Evolutionary conservation across 1,140 invertebrate species (phyloP), one percentile per base, ranked within the genome.

Genomic region (Drosophila leontia): DNA sequence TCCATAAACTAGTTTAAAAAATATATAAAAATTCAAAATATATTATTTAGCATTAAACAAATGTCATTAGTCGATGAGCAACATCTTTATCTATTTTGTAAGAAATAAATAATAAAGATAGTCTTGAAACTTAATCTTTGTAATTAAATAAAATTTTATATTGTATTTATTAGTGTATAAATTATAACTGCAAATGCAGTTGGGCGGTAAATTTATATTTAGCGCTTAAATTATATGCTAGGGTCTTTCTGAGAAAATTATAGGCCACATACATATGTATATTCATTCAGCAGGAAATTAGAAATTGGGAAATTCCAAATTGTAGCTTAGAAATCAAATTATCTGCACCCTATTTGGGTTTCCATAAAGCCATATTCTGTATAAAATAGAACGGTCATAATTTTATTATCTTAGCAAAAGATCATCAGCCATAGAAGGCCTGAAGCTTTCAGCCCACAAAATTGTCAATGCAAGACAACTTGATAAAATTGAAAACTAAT

Each of bases 401-500:
- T 44, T 44, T 7, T 15, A 19, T n/a, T 44, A 65, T 70, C 47
- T 11, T 19, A 3, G 4, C 32, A 19, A 32, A 19, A 34, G 29
- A 59, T 58, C n/a, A 59, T 48, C n/a, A 19, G 19, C 23, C 13
- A 37, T 39, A 29, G 26, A 23, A 69, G 12, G 19, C 34, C 42
- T 3, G 11, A 57, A 71, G 53, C 69, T 72, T 71, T 41, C 35
- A 41, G 35, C 15, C 42, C 29, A 64, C 68, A 67, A 61, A 39
- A 56, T 88, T 64, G 57, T 64, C 68, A 65, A 61, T 68, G 70
- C 67, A 62, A 70, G 60, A 82, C 55, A 86, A 87, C 76, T 87
- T 87, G 71, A 80, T 88, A 80, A 88, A 90, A 88, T 85, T 85
- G 85, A 79, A 83, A 88, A 91, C 88, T 91, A 91, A 91, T 91